Percentiles rank a stretch among this genome's conserved stretches.
phyloP scores from a whole-genome alignment of 2,113 vertebrate species.

The Hypocryptadius cinnamomeus region DNA sequence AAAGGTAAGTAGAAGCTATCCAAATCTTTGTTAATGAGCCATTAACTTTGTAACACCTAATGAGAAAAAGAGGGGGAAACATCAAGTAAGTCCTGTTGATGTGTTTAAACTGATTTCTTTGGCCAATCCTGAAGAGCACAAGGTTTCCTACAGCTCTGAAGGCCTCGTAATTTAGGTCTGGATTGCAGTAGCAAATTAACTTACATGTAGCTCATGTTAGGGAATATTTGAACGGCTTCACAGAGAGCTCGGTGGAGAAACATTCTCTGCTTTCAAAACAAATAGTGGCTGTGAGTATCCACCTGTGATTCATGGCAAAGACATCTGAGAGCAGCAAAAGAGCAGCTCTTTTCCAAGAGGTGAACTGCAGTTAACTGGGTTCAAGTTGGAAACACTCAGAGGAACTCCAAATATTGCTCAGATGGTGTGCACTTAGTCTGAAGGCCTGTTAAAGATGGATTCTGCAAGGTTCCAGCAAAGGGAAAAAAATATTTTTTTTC shows the following conservation, averaged over 20 bases:
- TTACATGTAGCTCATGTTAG: neutral
- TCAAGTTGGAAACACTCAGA: neutral
- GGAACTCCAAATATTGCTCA: neutral
- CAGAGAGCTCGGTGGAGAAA: neutral
- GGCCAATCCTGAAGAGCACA: neutral
- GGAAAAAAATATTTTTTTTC: neutral
- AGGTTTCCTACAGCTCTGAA: neutral
- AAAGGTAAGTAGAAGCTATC: neutral
- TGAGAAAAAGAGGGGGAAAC: neutral
- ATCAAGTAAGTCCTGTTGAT: neutral
- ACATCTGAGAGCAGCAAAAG: neutral
- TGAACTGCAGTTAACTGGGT: neutral
- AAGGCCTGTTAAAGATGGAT: neutral
- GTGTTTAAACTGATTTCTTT: neutral
- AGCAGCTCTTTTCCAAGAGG: neutral
- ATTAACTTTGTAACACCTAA: neutral
- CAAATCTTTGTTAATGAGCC: neutral
- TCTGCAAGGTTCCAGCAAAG: neutral
- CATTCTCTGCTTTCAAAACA: conserved; percentile 23
- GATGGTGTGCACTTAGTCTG: neutral
- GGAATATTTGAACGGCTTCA: neutral
- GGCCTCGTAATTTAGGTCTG: neutral
- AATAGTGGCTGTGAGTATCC: neutral
- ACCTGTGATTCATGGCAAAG: conserved; percentile 14
- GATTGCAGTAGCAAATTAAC: neutral